Conservation (phyloP, 1,140 invertebrate species). For the Anagrus nilaparvatae region DNA sequence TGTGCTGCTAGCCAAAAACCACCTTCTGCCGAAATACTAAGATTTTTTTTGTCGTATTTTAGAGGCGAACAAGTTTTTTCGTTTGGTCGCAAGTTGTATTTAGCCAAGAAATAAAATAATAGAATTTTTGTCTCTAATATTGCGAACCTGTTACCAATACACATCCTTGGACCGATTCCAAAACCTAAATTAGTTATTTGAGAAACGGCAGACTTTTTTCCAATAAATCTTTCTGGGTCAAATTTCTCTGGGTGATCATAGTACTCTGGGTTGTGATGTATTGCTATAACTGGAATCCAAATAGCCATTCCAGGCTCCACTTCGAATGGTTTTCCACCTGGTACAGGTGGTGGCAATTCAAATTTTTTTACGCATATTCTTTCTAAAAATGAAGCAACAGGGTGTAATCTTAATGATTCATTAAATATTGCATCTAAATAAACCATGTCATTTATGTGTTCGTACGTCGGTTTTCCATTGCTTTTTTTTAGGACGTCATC, state of each 20-base stretch:
- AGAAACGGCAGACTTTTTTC: neutral
- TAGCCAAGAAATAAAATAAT: conserved; percentile 22
- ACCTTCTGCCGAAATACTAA: conserved; percentile 15
- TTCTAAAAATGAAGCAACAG: conserved; percentile 38
- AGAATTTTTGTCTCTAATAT: conserved; percentile 23
- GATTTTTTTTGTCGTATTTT: conserved; percentile 10
- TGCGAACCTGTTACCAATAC: conserved; percentile 22
- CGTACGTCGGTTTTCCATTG: conserved; percentile 17
- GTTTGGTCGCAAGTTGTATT: conserved; percentile 16
- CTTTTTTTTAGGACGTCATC: conserved; percentile 16
- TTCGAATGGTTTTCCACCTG: conserved; percentile 32
- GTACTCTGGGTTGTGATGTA: conserved; percentile 42
- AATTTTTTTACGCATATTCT: conserved; percentile 34
- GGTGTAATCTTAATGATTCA: conserved; percentile 17
- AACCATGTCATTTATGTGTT: conserved; percentile 13
- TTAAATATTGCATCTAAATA: conserved; percentile 21
- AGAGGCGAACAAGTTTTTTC: conserved; percentile 21
- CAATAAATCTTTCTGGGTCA: conserved; percentile 46
- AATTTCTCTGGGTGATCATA: conserved; percentile 48
- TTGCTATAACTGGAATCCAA: conserved; percentile 29
- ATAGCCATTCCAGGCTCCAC: conserved; percentile 25
- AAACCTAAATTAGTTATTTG: conserved; percentile 7
- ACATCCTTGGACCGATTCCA: conserved; percentile 13
- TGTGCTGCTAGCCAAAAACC: conserved; percentile 26
- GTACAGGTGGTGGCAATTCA: conserved; percentile 20